These are phyloP conservation scores for Epizoanthus scotinus DNA, from an alignment of 92 coral and sea anemone genomes.

Conservation along the genomic window DNA sequence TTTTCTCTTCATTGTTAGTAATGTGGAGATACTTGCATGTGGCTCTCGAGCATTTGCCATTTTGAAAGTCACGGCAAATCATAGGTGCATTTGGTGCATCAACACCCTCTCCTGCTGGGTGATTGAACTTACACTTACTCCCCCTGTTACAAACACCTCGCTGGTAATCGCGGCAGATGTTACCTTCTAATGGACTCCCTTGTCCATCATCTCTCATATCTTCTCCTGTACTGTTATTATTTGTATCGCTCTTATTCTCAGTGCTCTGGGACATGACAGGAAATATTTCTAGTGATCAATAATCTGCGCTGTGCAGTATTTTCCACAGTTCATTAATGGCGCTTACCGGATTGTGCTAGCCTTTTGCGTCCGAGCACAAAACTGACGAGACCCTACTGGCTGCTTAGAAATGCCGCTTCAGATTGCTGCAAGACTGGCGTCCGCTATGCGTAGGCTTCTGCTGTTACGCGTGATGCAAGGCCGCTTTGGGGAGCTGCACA, in stretches of 20 bases:
- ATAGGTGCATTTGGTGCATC: conserved; percentile 93
- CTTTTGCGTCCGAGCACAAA: conserved; percentile 25
- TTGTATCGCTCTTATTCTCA: conserved; percentile 57
- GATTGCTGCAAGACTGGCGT: conserved; percentile 73
- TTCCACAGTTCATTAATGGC: conserved; percentile 50
- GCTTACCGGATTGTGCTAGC: conserved; percentile 54
- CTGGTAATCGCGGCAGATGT: conserved; percentile 95
- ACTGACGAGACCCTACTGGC: conserved; percentile 32
- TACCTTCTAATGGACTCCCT: conserved; percentile 41
- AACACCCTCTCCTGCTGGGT: conserved; percentile 96
- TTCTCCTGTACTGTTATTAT: conserved; percentile 68
- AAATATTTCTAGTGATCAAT: conserved; percentile 33
- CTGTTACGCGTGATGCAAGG: conserved; percentile 82
- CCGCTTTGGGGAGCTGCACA: conserved; percentile 84
- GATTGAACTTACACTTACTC: conserved; percentile 92
- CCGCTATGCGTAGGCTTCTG: conserved; percentile 71
- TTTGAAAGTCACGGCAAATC: conserved; percentile 99
- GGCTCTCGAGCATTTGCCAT: conserved; percentile 89
- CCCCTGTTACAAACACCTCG: conserved; percentile 98
- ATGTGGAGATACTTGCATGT: conserved; percentile 96
- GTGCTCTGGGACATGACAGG: conserved; percentile 39
- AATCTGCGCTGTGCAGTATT: conserved; percentile 57
- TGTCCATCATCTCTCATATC: neutral
- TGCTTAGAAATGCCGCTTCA: conserved; percentile 51
- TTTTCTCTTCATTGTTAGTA: conserved; percentile 84